Evolutionary conservation across 2,113 vertebrate species (phyloP).

Genomic region (Cettia cetti): DNA sequence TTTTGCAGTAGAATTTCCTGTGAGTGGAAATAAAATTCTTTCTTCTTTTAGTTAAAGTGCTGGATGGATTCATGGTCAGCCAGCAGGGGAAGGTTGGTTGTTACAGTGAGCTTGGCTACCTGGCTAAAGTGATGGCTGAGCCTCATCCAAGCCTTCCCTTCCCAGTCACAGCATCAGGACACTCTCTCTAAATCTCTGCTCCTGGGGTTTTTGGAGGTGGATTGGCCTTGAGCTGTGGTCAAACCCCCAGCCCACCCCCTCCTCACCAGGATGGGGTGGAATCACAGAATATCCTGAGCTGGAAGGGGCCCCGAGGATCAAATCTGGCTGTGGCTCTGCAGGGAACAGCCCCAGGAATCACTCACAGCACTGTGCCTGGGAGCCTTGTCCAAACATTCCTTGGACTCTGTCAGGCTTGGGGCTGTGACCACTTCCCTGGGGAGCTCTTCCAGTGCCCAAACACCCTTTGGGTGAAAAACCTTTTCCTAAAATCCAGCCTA

Average conservation of each 20-base stretch:
- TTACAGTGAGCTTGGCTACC: neutral
- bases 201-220: neutral
- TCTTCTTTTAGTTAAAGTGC: neutral
- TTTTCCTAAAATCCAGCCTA: fast-evolving
- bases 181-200: neutral
- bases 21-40: neutral
- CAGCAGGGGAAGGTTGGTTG: neutral
- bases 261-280: neutral
- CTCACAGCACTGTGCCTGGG: neutral
- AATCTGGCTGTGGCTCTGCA: neutral
- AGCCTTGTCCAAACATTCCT: fast-evolving
- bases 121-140: neutral
- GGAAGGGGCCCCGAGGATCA: neutral
- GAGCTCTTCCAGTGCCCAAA: neutral
- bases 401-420: neutral
- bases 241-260: neutral
- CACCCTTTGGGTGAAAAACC: neutral
- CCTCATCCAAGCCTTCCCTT: neutral
- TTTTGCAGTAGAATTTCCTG: neutral
- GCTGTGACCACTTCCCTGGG: neutral
- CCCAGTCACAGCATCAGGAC: neutral
- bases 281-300: neutral
- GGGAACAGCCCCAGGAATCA: neutral
- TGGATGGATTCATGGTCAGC: neutral
- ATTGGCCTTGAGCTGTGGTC: neutral